phyloP scores from a whole-genome alignment of 2,888 invertebrate species.

The Camponotus fellah region DNA sequence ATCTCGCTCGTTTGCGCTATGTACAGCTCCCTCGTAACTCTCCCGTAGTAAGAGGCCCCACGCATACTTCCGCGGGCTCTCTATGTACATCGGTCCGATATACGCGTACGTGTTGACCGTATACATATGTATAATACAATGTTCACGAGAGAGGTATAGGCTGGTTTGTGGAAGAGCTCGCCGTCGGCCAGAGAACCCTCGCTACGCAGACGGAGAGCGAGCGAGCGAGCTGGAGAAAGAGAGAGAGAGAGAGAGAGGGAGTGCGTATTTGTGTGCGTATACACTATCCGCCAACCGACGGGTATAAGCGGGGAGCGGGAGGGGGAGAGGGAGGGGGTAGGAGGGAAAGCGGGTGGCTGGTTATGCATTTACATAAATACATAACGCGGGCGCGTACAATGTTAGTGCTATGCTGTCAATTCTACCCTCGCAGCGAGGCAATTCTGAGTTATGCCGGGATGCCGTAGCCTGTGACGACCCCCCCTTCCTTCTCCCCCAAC shows the following conservation, averaged over 20 bases:
- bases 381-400: constrained; percentile 86
- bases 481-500: constrained; percentile 42
- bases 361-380: constrained; percentile 86
- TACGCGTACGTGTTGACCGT: constrained; percentile 58
- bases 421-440: constrained; percentile 85
- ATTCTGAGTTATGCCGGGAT: constrained; percentile 86
- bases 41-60: constrained; percentile 54
- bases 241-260: constrained; percentile 52
- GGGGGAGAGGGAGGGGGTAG: constrained; percentile 59
- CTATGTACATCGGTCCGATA: constrained; percentile 39
- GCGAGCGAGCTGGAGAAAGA: neutral
- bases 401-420: constrained; percentile 86
- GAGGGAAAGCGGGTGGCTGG: constrained; percentile 65
- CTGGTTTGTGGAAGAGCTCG: constrained; percentile 73
- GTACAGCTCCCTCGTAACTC: constrained; percentile 51
- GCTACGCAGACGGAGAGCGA: constrained; percentile 65
- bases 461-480: constrained; percentile 81
- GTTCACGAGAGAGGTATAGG: constrained; percentile 67
- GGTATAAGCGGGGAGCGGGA: constrained; percentile 61
- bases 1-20: constrained; percentile 53
- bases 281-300: constrained; percentile 46
- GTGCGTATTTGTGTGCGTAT: constrained; percentile 41
- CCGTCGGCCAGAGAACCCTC: constrained; percentile 67
- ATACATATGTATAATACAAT: constrained; percentile 72
- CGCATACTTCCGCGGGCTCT: constrained; percentile 57